Conservation (phyloP, 2,797 vertebrate species). For the Danio tinwini region DNA sequence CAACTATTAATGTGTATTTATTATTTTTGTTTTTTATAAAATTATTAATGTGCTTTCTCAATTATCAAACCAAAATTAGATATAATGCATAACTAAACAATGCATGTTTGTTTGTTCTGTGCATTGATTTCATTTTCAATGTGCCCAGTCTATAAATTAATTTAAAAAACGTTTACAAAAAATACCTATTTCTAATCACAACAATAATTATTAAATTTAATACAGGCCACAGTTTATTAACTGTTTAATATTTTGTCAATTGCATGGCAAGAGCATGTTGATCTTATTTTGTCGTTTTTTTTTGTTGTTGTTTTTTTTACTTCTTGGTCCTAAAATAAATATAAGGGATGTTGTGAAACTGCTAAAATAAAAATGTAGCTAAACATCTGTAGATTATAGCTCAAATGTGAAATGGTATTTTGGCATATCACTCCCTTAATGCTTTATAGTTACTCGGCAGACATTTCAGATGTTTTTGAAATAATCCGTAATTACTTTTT, state of each 20-base stretch:
- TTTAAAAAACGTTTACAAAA: not conserved
- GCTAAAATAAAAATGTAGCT: not conserved
- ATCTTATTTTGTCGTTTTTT: not conserved
- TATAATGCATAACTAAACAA: not conserved
- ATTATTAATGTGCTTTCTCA: not conserved
- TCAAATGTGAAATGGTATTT: not conserved
- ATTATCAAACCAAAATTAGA: not conserved
- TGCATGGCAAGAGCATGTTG: not conserved
- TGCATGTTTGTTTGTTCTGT: not conserved
- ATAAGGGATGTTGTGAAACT: not conserved
- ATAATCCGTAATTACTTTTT: not conserved
- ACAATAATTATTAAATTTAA: not conserved
- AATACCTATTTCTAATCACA: not conserved
- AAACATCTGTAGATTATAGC: not conserved
- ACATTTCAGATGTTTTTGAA: not conserved
- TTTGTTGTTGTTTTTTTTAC: not conserved
- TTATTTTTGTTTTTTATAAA: too few species aligned
- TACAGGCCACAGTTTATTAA: not conserved
- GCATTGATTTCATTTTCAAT: too few species aligned
- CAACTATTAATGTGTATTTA: not conserved
- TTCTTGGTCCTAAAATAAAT: not conserved
- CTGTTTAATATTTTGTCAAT: not conserved
- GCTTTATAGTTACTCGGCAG: not conserved
- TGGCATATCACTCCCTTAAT: not conserved
- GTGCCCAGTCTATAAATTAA: too few species aligned